Conservation (phyloP, 1,140 invertebrate species). For the honey bee (Apis mellifera) region Amel_HAv3.1 CM009945.2:5479501-5480000, state of each 20-base stretch:
- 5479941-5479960: slow-evolving; percentile 1
- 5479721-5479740: background rate
- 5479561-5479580: slow-evolving; percentile 57
- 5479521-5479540: slow-evolving; percentile 26
- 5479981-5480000: background rate
- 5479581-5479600: slow-evolving; percentile 41
- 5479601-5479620: slow-evolving; percentile 18
- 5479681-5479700: too few relatives aligned
- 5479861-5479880: too few relatives aligned
- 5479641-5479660: background rate
- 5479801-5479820: too few relatives aligned
- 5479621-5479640: background rate
- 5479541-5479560: slow-evolving; percentile 43
- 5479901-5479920: slow-evolving; percentile 25
- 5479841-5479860: too few relatives aligned
- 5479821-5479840: too few relatives aligned
- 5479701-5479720: background rate
- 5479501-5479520: slow-evolving; percentile 29
- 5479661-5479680: background rate
- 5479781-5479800: too few relatives aligned
- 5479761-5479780: too few relatives aligned
- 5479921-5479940: slow-evolving; percentile 42
- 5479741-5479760: too few relatives aligned
- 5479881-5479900: slow-evolving; percentile 14
- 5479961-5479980: background rate